Base-by-base conservation (phyloP, 2,113 vertebrate species). In the Macrotis lagotis region DNA sequence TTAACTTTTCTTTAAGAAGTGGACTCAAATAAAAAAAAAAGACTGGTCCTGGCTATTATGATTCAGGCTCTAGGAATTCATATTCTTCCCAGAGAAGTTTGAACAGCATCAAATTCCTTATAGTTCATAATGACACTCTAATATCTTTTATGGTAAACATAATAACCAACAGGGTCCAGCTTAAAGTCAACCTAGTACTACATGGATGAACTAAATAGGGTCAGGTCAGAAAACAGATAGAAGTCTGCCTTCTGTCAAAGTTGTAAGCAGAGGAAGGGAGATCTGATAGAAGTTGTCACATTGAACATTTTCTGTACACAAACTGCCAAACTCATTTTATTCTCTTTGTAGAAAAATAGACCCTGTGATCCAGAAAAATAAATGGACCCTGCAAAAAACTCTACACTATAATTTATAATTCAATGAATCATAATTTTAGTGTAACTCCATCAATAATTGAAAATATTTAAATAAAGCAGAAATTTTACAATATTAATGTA, bases 371-470 rank as follows among this genome's bases (percentile, higher is more conserved):
- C 50, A 37, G 2, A 55, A 49, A 59, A 19, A 24, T 50, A 44
- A 90, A 53, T 8, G 25, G 92, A 50, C 37, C 59, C 47, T 91
- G 51, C 93, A 59, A 25, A 51, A 3, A 83, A 8, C 95, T 51
- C 37, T 92, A 51, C 25, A 94, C 51, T 51, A 92, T 88, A 92
- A 91, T 92, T 88, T 53, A 93, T 47, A 92, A 95, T 91, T 48
- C 91, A 26, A 94, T 89, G 28, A 92, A 74, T 26, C 49, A 26
- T 0, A 88, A 51, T 50, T 19, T 94, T 91, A 49, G 22, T 37
- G 90, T 94, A 44, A 91, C 24, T 91, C 90, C 66, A 83, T 44
- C 19, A 55, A 31, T 52, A 92, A 92, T 91, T 93, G n/a, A 92
- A 95, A 93, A 94, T 53, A 3, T 4, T 83, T 83, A 44, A 83